phyloP scores from a whole-genome alignment of 1,140 invertebrate genomes.

The Fragariocoptes setiger region DNA sequence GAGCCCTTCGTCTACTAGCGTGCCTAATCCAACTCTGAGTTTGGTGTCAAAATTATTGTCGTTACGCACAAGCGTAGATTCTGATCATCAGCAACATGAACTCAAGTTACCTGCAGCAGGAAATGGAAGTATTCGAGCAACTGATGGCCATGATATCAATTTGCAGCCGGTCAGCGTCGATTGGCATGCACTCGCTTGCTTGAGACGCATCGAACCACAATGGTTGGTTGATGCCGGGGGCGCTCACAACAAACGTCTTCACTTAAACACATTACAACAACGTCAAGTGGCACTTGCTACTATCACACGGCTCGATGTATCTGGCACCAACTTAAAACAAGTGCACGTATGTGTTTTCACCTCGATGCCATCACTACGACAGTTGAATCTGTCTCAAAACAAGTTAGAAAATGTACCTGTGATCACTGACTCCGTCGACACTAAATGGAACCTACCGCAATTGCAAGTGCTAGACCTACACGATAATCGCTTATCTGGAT shows the following conservation, averaged over 20 bases:
- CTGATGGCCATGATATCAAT: background rate
- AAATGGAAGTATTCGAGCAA: background rate
- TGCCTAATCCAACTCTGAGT: constrained; percentile 22
- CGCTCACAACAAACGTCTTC: constrained; percentile 47
- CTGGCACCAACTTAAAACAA: constrained; percentile 46
- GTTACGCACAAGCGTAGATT: constrained; percentile 36
- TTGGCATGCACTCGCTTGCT: constrained; percentile 43
- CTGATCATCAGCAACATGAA: constrained; percentile 25
- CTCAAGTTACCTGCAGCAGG: background rate
- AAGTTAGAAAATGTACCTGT: constrained; percentile 29
- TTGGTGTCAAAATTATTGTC: constrained; percentile 38
- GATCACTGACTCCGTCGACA: background rate
- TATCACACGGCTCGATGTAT: constrained; percentile 72
- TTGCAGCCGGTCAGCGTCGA: constrained; percentile 57
- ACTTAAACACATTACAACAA: constrained; percentile 15
- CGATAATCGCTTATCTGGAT: constrained; percentile 45
- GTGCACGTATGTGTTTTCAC: constrained; percentile 52
- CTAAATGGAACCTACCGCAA: constrained; percentile 21
- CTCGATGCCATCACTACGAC: constrained; percentile 35
- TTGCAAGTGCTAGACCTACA: constrained; percentile 59
- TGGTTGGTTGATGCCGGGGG: constrained; percentile 54
- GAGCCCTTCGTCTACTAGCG: no score
- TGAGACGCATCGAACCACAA: constrained; percentile 25
- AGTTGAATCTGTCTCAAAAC: constrained; percentile 56
- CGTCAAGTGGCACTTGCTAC: constrained; percentile 33